phyloP scores from a whole-genome alignment of 2,888 invertebrate genomes.

The Ypsolopha sequella region DNA sequence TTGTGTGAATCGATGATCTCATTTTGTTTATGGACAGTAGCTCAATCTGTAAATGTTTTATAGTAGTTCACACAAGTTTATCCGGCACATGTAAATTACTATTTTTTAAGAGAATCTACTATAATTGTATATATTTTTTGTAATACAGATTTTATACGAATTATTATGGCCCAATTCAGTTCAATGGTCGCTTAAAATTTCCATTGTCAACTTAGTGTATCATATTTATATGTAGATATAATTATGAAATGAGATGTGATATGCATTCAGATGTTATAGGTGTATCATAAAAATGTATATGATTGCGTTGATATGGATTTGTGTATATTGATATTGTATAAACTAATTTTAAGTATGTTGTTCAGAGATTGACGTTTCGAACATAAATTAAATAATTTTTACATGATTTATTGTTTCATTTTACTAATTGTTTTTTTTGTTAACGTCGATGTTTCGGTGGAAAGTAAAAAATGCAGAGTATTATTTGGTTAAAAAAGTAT shows the following conservation, averaged over 20 bases:
- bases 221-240: conserved; percentile 50
- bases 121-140: conserved; percentile 55
- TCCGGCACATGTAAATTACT: conserved; percentile 45
- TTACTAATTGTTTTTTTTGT: not conserved
- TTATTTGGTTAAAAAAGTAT: conserved; percentile 70
- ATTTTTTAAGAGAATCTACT: conserved; percentile 47
- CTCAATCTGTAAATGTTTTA: conserved; percentile 56
- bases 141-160: conserved; percentile 18
- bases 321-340: conserved; percentile 66
- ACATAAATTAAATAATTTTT: conserved; percentile 66
- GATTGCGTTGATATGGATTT: conserved; percentile 60
- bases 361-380: conserved; percentile 63
- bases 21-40: conserved; percentile 62
- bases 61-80: conserved; percentile 42
- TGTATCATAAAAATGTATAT: conserved; percentile 64
- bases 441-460: not conserved
- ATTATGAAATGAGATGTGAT: conserved; percentile 50
- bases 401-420: conserved; percentile 29
- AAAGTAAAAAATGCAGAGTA: conserved; percentile 20
- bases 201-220: conserved; percentile 36
- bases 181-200: conserved; percentile 46
- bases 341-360: conserved; percentile 56
- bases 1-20: conserved; percentile 64
- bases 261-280: conserved; percentile 55
- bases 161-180: conserved; percentile 53